Percentiles rank a stretch among this genome's conserved stretches.
phyloP scores from a whole-genome alignment of 2,797 vertebrate species.

The Poeciliopsis turneri region DNA sequence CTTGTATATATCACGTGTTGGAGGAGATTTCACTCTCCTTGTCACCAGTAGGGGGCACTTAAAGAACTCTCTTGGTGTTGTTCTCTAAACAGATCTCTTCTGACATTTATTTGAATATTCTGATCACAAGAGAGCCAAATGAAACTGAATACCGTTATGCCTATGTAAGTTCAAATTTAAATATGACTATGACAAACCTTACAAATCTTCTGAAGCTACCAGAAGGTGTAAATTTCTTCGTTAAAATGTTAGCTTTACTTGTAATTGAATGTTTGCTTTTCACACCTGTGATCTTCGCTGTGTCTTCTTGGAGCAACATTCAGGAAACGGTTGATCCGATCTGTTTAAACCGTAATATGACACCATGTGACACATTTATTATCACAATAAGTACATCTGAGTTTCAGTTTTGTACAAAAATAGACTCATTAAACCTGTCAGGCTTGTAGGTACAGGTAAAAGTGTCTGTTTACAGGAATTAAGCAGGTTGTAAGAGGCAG shows the following conservation, averaged over 20 bases:
- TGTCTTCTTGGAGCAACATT: not conserved
- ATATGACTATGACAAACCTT: not conserved
- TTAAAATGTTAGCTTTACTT: not conserved
- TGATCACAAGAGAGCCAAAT: not conserved
- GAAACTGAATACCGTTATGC: not conserved
- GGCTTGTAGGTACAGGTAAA: slow-evolving; percentile 3
- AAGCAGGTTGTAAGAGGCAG: not conserved
- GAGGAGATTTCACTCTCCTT: not conserved
- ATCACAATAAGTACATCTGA: not conserved
- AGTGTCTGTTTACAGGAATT: slow-evolving; percentile 18
- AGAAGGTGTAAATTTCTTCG: not conserved
- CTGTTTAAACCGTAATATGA: not conserved
- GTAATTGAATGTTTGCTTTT: not conserved
- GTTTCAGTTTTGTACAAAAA: not conserved
- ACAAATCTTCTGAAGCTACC: not conserved
- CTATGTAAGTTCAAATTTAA: not conserved
- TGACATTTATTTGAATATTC: not conserved
- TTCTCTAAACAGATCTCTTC: not conserved
- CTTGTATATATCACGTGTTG: not conserved
- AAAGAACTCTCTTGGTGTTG: not conserved
- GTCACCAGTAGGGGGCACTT: not conserved
- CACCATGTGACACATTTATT: not conserved
- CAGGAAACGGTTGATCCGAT: not conserved
- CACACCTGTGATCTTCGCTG: not conserved
- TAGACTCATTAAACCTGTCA: not conserved